Conservation (phyloP, 2,797 vertebrate species). For the Protonibea diacanthus region DNA sequence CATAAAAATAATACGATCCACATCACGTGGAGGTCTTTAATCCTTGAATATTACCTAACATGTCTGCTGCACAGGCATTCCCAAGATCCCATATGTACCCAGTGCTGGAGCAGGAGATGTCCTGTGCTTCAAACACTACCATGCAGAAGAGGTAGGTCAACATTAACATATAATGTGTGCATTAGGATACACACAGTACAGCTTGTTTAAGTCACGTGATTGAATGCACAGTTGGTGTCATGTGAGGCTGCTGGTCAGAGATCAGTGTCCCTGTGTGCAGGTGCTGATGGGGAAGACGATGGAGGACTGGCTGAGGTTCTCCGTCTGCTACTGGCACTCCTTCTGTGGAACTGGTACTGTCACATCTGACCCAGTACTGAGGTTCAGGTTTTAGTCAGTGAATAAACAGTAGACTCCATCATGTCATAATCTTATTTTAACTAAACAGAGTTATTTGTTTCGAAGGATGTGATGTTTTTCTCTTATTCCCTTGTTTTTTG, state of each 20-base stretch:
- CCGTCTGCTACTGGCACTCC: slow-evolving; percentile 82
- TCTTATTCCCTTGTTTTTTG: no score
- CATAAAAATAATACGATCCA: neutral
- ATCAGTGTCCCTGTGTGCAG: slow-evolving; percentile 58
- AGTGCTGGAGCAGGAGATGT: slow-evolving; percentile 65
- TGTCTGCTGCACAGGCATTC: slow-evolving; percentile 63
- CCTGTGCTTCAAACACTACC: slow-evolving; percentile 81
- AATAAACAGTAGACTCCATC: neutral
- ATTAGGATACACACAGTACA: neutral
- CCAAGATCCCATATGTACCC: slow-evolving; percentile 71
- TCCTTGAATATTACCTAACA: neutral
- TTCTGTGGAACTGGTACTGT: slow-evolving; percentile 80
- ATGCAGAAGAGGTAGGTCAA: slow-evolving; percentile 71
- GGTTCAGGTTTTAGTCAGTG: neutral
- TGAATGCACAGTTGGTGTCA: neutral
- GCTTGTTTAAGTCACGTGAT: neutral
- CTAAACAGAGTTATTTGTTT: neutral
- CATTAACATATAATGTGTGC: no score
- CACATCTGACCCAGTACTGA: neutral
- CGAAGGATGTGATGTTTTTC: neutral
- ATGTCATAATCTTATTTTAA: neutral
- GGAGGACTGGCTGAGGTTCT: slow-evolving; percentile 85
- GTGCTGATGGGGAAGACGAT: slow-evolving; percentile 78
- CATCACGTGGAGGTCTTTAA: neutral
- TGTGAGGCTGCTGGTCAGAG: slow-evolving; percentile 10